Base-by-base conservation (phyloP, 2,113 vertebrate genomes). In the Micromys minutus region DNA sequence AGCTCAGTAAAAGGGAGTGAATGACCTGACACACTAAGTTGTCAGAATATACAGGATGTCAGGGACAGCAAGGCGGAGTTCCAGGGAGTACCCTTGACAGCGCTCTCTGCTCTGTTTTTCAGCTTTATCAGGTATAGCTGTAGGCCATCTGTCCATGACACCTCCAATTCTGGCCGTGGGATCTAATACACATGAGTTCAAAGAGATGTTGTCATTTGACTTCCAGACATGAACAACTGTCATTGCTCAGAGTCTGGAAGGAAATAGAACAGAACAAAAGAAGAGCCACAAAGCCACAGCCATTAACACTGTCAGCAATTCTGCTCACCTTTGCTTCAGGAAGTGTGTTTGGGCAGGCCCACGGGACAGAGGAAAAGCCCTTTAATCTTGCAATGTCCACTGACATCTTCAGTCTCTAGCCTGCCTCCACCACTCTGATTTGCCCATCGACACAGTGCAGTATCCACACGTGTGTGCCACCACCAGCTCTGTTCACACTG, bases 81-180 rank as follows among this genome's bases (percentile, higher is more conserved):
- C 47, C n/a, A 91, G 83, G 67, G 67, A 83, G 69, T 75, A 80
- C 75, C 74, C 76, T 83, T 45, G 39, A 59, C 67, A 79, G 57
- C 34, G 97, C 96, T 84, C 94, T 97, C 63, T 96, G 94, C 87
- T 98, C 98, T 39, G 96, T 97, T 50, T 98, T 17, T 93, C 96
- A 50, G 97, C 98, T 98, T 98, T 99, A 22, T 96, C 59, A 81
- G 98, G 98, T 96, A 98, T 98, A 81, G 96, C 97, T 94, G 97
- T 98, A 87, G 99, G 98, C 98, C 98, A 98, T 95, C 98, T 98
- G 98, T 98, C 99, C 3, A 97, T 98, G 97, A 99, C 97, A 96
- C 96, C 98, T 97, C 98, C 98, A 69, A 98, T 97, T 87, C 98
- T 98, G 98, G 98, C 76, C 86, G 1, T 89, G 79, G 65, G 96